These are phyloP conservation scores for Ormyrus rosae DNA, from an alignment of 2,888 invertebrate genomes.

Conservation along the genomic window DNA sequence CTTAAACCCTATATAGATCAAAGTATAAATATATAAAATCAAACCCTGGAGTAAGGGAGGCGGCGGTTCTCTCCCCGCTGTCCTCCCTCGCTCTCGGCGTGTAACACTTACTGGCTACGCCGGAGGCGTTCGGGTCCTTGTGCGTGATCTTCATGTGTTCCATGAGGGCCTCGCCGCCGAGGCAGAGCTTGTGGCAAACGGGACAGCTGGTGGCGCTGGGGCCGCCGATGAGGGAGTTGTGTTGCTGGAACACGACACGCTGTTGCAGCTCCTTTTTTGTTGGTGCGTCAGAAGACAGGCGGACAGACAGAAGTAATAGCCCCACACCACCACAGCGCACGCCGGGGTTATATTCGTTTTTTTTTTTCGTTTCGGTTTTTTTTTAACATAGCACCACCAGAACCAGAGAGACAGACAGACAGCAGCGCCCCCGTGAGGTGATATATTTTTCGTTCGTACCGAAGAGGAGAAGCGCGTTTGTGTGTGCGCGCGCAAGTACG, in stretches of 20 bases:
- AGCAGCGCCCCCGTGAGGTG: not conserved
- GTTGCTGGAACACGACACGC: constrained; percentile 97
- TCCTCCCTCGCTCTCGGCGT: constrained; percentile 1
- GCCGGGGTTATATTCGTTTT: no score
- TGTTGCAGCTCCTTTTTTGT: constrained; percentile 87
- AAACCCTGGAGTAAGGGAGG: not conserved
- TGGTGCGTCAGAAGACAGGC: constrained; percentile 41
- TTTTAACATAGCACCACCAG: no score
- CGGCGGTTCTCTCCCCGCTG: not conserved
- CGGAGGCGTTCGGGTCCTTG: constrained; percentile 93
- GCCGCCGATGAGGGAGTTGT: constrained; percentile 93
- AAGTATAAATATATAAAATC: no score
- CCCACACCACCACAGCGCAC: constrained; percentile 46
- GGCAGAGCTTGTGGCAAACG: constrained; percentile 95
- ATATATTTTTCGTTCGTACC: not conserved
- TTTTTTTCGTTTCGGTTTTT: no score
- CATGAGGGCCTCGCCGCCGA: constrained; percentile 94
- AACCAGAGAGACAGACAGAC: not conserved
- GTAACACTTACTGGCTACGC: constrained; percentile 89
- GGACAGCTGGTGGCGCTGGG: constrained; percentile 95
- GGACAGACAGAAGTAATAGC: constrained; percentile 55
- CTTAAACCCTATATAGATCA: no score
- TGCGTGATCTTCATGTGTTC: constrained; percentile 98
- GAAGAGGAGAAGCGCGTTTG: not conserved
- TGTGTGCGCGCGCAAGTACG: not conserved